Evolutionary conservation across 2,113 vertebrate genomes (phyloP), one percentile per base, ranked within the genome.

Genomic region (Polypterus senegalus): DNA sequence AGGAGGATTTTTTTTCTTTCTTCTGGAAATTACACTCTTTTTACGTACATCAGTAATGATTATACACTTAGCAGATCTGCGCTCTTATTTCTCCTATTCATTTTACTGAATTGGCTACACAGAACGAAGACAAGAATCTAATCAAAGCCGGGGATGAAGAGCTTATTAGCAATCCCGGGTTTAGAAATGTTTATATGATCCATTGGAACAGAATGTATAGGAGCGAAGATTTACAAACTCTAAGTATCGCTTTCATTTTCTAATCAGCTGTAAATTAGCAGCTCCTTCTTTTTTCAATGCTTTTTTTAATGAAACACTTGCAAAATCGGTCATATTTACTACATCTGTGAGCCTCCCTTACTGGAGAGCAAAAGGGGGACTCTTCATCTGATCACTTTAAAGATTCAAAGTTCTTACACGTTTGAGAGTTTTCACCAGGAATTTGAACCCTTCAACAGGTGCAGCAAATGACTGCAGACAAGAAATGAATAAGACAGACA

Each of bases 81-180:
- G 49, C 48, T 46, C 59, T 66, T 61, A 61, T 66, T 57, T 63
- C 47, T 63, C 56, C 58, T 46, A 63, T 63, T 58, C 62, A 58
- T 49, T 57, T 56, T 53, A 49, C 9, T 61, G 48, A 43, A 49
- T 7, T 8, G 49, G 44, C 59, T 61, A 51, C 49, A 49, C 53
- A 48, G 65, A 48, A 57, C 44, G 48, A 57, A 55, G 60, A 61
- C 64, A 66, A 58, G 60, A 44, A 52, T 54, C 49, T 49, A 61
- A 58, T 58, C 60, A 62, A 47, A 61, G 60, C 59, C 45, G 44
- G 48, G 46, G 11, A 43, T 58, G 59, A 57, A 27, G 59, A 47
- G 48, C 54, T 54, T 51, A 55, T 66, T 47, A 61, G 49, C 61
- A 61, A 27, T 54, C 47, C 47, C 48, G 55, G 58, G 11, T 65